Evolutionary conservation across 1,140 invertebrate genomes (phyloP).

Genomic region (Tetramorium alpestre): DNA sequence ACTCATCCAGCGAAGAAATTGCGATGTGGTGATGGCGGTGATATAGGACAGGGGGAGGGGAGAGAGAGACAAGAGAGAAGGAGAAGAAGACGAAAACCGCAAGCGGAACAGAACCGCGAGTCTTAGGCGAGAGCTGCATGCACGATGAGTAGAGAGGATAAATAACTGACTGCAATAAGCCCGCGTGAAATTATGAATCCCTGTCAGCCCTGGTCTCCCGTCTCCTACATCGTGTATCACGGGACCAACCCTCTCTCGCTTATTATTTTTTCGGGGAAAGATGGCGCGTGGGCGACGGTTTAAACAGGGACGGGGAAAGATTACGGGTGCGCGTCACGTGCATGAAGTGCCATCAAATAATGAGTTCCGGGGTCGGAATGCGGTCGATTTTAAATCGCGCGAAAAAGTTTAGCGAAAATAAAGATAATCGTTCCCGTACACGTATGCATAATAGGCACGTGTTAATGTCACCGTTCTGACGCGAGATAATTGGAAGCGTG

Average conservation of each 20-base stretch:
- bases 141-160: slow-evolving; percentile 76
- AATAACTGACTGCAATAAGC: slow-evolving; percentile 80
- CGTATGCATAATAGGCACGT: background rate
- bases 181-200: slow-evolving; percentile 80
- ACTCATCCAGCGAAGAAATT: slow-evolving; percentile 51
- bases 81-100: slow-evolving; percentile 56
- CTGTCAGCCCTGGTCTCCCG: slow-evolving; percentile 66
- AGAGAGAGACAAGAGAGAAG: background rate
- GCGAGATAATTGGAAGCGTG: background rate
- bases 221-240: slow-evolving; percentile 63
- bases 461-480: background rate
- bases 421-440: background rate
- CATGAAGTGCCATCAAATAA: slow-evolving; percentile 35
- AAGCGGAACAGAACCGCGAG: slow-evolving; percentile 60
- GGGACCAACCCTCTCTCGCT: slow-evolving; percentile 71
- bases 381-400: slow-evolving; percentile 16
- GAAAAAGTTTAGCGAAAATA: background rate
- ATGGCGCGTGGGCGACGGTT: slow-evolving; percentile 31
- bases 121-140: slow-evolving; percentile 75
- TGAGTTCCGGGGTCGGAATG: background rate
- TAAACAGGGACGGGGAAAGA: slow-evolving; percentile 3
- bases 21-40: slow-evolving; percentile 5
- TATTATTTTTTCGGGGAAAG: slow-evolving; percentile 66
- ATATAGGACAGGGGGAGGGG: background rate
- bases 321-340: slow-evolving; percentile 35